Percentiles rank a stretch among this genome's conserved stretches.
phyloP scores from a whole-genome alignment of 2,113 vertebrate genomes.

The Gymnorhina tibicen region DNA sequence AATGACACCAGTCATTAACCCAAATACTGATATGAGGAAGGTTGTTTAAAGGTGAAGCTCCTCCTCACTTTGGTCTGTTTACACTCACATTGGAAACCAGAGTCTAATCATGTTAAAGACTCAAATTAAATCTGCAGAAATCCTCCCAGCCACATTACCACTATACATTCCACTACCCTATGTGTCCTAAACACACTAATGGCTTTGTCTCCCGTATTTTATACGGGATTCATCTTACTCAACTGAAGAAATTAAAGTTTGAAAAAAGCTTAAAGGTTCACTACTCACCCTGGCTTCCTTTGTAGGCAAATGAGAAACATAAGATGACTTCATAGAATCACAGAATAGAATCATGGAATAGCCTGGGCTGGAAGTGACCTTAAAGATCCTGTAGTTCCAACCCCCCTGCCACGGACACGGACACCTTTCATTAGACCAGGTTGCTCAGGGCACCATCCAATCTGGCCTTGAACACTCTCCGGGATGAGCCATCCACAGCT shows the following conservation, averaged over 20 bases:
- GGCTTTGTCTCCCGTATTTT: background rate
- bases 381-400: background rate
- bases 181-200: background rate
- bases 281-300: background rate
- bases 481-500: background rate
- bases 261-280: background rate
- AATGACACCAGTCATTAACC: background rate
- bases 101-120: background rate
- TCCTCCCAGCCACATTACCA: background rate
- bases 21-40: background rate
- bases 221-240: background rate
- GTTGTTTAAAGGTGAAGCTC: background rate
- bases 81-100: background rate
- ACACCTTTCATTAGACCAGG: background rate
- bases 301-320: background rate
- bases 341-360: background rate
- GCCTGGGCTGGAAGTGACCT: background rate
- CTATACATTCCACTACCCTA: background rate
- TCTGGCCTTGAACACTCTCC: too few relatives aligned
- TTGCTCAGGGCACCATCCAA: background rate
- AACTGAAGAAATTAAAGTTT: background rate
- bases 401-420: fast-evolving
- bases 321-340: background rate
- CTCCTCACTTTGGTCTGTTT: background rate
- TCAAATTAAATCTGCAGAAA: background rate